Base-by-base conservation (phyloP, 2,888 invertebrate species). In the Gnatocerus cornutus region DNA sequence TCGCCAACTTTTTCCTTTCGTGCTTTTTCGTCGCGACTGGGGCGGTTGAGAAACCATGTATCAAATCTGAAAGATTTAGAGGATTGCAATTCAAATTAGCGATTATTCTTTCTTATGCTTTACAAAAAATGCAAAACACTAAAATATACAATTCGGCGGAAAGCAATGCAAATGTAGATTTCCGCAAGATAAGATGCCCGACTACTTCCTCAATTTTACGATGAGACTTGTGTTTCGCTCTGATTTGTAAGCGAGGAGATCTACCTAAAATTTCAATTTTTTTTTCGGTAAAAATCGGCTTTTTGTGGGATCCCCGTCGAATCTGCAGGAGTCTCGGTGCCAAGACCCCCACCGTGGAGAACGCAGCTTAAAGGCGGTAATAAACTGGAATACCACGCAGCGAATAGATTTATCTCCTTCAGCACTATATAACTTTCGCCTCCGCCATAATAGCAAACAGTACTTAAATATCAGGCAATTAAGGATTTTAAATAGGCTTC, bases 71-170 rank as follows among this genome's bases (percentile, higher is more conserved):
- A 81, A 79, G 83, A 83, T 83, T 82, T 82, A 83, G 75, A 75
- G 79, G 80, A 81, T 81, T 78, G 82, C 81, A 82, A 83, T 83
- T 83, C 82, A 83, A 83, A 83, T 83, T 81, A 83, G 79, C 77
- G 79, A 82, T 82, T 82, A 82, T 79, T 77, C 78, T 74, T 74
- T 75, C 75, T 77, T 76, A 75, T 74, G 73, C 71, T 67, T 69
- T 64, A 69, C 63, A 76, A 78, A 77, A 77, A 77, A 78, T 78
- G 78, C 76, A 77, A 77, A 78, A 77, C 74, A 77, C 73, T 71
- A 73, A 74, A 73, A 75, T 75, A 77, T 73, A 78, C 77, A 77
- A 76, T 76, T 70, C 72, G 70, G 68, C 71, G 71, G 74, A 76
- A 74, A 74, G 71, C 63, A 71, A 78, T 77, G 76, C 75, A 74